Evolutionary conservation across 2,797 vertebrate genomes (phyloP).

Genomic region (Lycodopsis pacificus): DNA sequence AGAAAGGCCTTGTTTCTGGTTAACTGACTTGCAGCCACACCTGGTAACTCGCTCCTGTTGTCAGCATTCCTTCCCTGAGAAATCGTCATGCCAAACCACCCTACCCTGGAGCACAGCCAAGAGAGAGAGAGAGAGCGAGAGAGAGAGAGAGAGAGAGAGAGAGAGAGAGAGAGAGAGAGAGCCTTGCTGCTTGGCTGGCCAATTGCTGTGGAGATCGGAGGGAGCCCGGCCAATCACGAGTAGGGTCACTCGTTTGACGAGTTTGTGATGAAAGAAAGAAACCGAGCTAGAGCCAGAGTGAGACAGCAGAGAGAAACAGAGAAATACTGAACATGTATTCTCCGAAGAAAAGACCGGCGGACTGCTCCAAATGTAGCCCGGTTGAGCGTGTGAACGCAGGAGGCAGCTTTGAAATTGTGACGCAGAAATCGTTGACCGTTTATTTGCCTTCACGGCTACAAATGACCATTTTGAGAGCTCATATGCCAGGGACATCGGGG

Average conservation of each 20-base stretch:
- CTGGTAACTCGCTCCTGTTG: conserved; percentile 87
- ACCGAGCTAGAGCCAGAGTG: conserved; percentile 36
- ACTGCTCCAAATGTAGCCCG: conserved; percentile 22
- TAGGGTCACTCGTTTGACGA: conserved; percentile 80
- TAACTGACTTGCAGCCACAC: conserved; percentile 87
- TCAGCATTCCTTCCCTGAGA: conserved; percentile 87
- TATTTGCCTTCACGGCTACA: conserved; percentile 63
- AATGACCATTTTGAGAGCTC: conserved; percentile 45
- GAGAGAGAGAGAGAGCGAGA: conserved; percentile 52
- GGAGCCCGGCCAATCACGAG: conserved; percentile 65
- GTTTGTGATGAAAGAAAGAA: conserved; percentile 78
- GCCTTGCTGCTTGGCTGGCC: conserved; percentile 46
- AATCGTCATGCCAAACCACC: conserved; percentile 86
- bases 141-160: conserved; percentile 37
- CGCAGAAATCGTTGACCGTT: conserved; percentile 52
- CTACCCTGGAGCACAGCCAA: conserved; percentile 86
- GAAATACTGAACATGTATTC: conserved; percentile 61
- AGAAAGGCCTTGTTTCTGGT: conserved; percentile 84
- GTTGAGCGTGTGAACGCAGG: conserved; percentile 12
- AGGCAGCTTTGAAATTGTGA: conserved; percentile 40
- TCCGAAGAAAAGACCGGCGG: conserved; percentile 20
- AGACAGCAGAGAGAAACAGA: conserved; percentile 55
- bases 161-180: conserved; percentile 37
- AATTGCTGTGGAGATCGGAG: conserved; percentile 56
- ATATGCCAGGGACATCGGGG: conserved; percentile 21